A percentile compares a stretch with the other conserved stretches of the same genome.
These are phyloP conservation scores for Barypeithes pellucidus DNA, from an alignment of 2,888 invertebrate species.

Conservation along the genomic window DNA sequence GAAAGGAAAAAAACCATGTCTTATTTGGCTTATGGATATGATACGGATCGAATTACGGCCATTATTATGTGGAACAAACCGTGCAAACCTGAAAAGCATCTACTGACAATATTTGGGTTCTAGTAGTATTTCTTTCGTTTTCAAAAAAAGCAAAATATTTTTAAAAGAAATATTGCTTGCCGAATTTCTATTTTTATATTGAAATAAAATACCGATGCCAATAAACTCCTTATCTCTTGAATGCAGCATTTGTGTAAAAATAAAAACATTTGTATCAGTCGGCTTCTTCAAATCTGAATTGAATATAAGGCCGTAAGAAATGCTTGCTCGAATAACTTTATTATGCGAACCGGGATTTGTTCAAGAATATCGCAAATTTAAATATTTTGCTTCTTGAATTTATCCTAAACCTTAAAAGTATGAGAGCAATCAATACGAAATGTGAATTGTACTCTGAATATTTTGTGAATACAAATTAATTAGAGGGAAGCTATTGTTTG, in stretches of 20 bases:
- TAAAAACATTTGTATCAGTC: conserved; percentile 12
- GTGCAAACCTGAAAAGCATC: no score
- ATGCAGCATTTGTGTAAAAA: conserved; percentile 10
- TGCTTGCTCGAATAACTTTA: conserved; percentile 17
- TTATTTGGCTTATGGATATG: no score
- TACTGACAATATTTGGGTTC: no score
- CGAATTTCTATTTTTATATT: neutral
- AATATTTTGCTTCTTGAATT: neutral
- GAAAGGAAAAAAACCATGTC: no score
- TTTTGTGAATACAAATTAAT: no score
- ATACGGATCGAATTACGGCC: no score
- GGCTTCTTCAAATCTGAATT: conserved; percentile 1
- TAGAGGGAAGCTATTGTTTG: no score
- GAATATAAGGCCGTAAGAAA: neutral
- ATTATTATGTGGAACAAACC: no score
- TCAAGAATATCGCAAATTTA: neutral
- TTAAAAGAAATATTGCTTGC: neutral
- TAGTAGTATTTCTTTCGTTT: no score
- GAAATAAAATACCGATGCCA: conserved; percentile 9
- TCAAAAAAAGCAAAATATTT: neutral
- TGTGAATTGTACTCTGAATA: neutral
- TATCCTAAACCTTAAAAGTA: neutral
- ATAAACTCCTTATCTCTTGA: neutral
- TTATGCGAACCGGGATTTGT: neutral
- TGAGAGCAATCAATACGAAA: neutral